These are phyloP conservation scores for Congeria kusceri DNA, from an alignment of 2,888 invertebrate genomes.

Conservation along the genomic window DNA sequence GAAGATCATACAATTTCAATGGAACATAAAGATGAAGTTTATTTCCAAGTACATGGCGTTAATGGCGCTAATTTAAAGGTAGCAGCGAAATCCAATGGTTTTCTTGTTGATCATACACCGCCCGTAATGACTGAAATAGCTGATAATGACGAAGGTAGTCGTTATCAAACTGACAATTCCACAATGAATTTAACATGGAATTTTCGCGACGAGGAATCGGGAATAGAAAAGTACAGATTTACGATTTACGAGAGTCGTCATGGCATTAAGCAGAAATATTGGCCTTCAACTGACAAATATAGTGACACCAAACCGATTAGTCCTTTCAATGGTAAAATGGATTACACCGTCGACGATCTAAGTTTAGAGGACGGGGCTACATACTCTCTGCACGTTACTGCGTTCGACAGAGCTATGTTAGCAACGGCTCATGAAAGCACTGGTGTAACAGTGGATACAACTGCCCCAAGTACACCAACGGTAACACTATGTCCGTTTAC, in stretches of 20 bases:
- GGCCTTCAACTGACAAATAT: conserved; percentile 53
- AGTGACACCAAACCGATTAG: conserved; percentile 25
- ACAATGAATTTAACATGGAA: conserved; percentile 61
- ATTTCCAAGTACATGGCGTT: conserved; percentile 61
- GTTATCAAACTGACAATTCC: conserved; percentile 56
- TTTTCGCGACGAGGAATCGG: conserved; percentile 68
- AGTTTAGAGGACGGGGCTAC: conserved; percentile 61
- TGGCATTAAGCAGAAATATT: conserved; percentile 61
- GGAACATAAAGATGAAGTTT: conserved; percentile 51
- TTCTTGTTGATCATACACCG: conserved; percentile 72
- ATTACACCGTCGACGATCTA: conserved; percentile 33
- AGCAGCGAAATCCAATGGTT: conserved; percentile 62
- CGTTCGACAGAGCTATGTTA: conserved; percentile 68
- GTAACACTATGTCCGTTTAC: too few species aligned
- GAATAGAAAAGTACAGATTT: conserved; percentile 65
- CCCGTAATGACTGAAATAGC: conserved; percentile 51
- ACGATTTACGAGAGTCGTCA: conserved; percentile 56
- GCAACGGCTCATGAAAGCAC: conserved; percentile 66
- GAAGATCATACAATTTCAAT: conserved; percentile 59
- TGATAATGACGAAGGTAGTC: conserved; percentile 35
- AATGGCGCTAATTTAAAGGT: conserved; percentile 70
- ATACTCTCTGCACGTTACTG: conserved; percentile 70
- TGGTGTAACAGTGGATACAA: conserved; percentile 71
- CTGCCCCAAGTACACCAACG: conserved; percentile 64
- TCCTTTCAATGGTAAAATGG: conserved; percentile 10